These are phyloP conservation scores for Cancer borealis DNA, from an alignment of 2,888 invertebrate species.

Conservation along the genomic window DNA sequence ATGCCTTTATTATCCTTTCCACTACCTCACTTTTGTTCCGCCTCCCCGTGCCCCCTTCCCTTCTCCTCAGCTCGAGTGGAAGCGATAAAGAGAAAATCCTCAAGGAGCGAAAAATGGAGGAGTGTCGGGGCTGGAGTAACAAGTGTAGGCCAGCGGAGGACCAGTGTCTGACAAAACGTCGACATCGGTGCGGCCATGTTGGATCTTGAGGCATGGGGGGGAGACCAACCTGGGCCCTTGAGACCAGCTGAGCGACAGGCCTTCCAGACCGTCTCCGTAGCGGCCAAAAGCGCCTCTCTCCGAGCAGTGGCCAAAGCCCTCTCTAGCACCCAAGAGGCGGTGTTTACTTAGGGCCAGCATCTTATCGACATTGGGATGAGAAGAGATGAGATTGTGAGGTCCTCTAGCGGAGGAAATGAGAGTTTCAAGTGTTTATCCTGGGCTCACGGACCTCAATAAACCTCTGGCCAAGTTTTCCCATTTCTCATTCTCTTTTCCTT, in stretches of 20 bases:
- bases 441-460: constrained; percentile 76
- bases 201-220: constrained; percentile 62
- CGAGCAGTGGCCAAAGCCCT: constrained; percentile 64
- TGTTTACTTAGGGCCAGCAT: constrained; percentile 77
- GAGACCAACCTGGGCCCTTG: constrained; percentile 54
- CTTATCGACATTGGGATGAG: constrained; percentile 77
- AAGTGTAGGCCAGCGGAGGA: constrained; percentile 72
- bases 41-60: constrained; percentile 55
- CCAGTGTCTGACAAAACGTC: constrained; percentile 75
- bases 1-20: constrained; percentile 57
- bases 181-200: constrained; percentile 72
- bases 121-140: constrained; percentile 67
- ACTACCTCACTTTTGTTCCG: constrained; percentile 61
- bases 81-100: constrained; percentile 69
- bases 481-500: constrained; percentile 71
- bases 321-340: constrained; percentile 64
- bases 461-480: constrained; percentile 69
- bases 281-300: constrained; percentile 62
- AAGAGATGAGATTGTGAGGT: constrained; percentile 77
- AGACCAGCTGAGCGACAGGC: constrained; percentile 50
- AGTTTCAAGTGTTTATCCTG: constrained; percentile 77
- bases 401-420: constrained; percentile 76
- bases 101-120: constrained; percentile 66
- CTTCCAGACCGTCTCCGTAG: constrained; percentile 60
- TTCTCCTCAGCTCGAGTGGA: constrained; percentile 56